Conservation (phyloP, 2,113 vertebrate species). For the Sorex araneus region DNA sequence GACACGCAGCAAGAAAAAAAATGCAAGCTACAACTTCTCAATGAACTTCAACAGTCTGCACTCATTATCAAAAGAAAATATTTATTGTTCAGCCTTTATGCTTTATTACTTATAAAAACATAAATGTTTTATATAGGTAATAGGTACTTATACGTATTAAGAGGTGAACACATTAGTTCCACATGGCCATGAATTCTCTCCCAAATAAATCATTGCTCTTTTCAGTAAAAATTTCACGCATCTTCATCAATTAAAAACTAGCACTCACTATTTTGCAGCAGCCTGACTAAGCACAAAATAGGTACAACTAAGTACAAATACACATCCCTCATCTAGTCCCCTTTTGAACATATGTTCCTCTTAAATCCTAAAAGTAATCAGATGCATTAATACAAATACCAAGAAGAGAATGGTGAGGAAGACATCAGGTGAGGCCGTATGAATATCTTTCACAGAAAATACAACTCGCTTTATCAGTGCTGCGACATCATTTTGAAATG, state of each 20-base stretch:
- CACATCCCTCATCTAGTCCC: constrained; percentile 58
- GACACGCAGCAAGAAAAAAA: constrained; percentile 51
- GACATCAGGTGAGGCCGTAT: not conserved
- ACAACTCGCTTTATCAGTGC: not conserved
- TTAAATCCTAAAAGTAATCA: constrained; percentile 43
- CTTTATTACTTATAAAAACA: constrained; percentile 57
- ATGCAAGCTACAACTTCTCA: not conserved
- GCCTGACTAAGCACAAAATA: constrained; percentile 78
- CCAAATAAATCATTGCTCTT: constrained; percentile 55
- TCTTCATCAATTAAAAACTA: constrained; percentile 84
- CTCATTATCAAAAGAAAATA: constrained; percentile 54
- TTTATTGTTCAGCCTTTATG: constrained; percentile 48
- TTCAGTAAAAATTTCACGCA: not conserved
- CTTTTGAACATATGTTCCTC: not conserved
- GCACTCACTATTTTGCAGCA: constrained; percentile 57
- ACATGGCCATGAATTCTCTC: not conserved
- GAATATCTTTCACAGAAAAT: constrained; percentile 7
- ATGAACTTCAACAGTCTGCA: constrained; percentile 46
- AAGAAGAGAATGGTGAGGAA: not conserved
- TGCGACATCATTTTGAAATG: not conserved
- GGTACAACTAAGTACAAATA: constrained; percentile 54
- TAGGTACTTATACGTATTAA: constrained; percentile 42
- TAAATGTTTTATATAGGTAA: constrained; percentile 77
- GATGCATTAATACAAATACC: not conserved
- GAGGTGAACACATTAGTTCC: constrained; percentile 81